Evolutionary conservation across 2,888 invertebrate genomes (phyloP).

Genomic region (Gandaritis pyraliata): DNA sequence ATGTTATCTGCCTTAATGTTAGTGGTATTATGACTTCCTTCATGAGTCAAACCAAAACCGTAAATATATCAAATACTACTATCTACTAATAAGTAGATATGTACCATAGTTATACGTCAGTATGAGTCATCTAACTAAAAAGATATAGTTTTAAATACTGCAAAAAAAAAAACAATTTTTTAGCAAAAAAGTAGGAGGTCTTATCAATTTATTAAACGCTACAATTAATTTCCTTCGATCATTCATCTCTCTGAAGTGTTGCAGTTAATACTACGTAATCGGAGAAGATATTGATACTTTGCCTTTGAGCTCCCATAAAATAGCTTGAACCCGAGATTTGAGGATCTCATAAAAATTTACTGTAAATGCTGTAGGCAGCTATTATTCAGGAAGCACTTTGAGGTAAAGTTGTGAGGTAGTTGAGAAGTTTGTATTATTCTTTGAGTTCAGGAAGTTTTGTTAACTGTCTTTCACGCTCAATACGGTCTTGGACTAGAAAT

Average conservation of each 20-base stretch:
- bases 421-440: slow-evolving; percentile 14
- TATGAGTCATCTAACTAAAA: background rate
- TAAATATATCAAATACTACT: background rate
- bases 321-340: slow-evolving; percentile 33
- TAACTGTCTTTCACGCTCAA: slow-evolving; percentile 3
- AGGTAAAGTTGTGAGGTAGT: slow-evolving; percentile 19
- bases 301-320: slow-evolving; percentile 29
- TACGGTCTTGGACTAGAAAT: slow-evolving; percentile 1
- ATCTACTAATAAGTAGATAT: no score
- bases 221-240: slow-evolving; percentile 23
- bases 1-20: slow-evolving; percentile 31
- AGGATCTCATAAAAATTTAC: slow-evolving; percentile 35
- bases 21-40: slow-evolving; percentile 8
- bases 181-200: no score
- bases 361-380: slow-evolving; percentile 22
- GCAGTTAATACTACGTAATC: slow-evolving; percentile 35
- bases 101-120: background rate
- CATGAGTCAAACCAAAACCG: background rate
- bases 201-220: no score
- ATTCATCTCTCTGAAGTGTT: slow-evolving; percentile 28
- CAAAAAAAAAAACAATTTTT: background rate
- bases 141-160: background rate
- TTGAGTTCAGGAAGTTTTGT: slow-evolving; percentile 14
- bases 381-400: slow-evolving; percentile 28
- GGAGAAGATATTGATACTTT: slow-evolving; percentile 38